Conservation (phyloP, 92 coral and sea anemone genomes). For the Palythoa heliodiscus region DNA sequence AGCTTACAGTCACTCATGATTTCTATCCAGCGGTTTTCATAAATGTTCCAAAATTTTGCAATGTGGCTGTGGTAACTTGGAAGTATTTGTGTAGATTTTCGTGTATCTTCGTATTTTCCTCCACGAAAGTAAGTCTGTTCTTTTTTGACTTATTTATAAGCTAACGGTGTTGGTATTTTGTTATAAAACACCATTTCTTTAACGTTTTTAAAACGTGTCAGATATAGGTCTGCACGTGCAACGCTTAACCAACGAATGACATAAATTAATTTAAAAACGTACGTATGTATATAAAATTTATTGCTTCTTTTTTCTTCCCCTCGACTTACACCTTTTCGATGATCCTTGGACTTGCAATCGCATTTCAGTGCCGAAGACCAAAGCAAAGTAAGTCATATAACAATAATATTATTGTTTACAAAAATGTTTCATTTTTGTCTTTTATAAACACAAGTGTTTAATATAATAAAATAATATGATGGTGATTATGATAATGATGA, state of each 20-base stretch:
- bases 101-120: not conserved
- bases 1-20: not conserved
- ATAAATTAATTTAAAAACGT: not conserved
- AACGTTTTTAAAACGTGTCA: not conserved
- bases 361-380: constrained; percentile 91
- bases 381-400: constrained; percentile 87
- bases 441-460: too few relatives aligned
- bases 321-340: not conserved
- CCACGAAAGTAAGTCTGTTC: not conserved
- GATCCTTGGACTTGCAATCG: not conserved
- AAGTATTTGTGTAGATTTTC: not conserved
- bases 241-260: not conserved
- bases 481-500: too few relatives aligned
- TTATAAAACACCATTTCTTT: not conserved
- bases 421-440: too few relatives aligned
- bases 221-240: not conserved
- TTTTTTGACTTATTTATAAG: not conserved
- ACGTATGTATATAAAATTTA: not conserved
- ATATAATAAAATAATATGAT: too few relatives aligned
- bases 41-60: not conserved
- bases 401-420: too few relatives aligned
- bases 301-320: not conserved
- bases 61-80: not conserved
- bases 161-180: not conserved
- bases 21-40: constrained; percentile 14